These are phyloP conservation scores for Clistopyga incitator DNA, from an alignment of 2,888 invertebrate species.

Conservation along the genomic window DNA sequence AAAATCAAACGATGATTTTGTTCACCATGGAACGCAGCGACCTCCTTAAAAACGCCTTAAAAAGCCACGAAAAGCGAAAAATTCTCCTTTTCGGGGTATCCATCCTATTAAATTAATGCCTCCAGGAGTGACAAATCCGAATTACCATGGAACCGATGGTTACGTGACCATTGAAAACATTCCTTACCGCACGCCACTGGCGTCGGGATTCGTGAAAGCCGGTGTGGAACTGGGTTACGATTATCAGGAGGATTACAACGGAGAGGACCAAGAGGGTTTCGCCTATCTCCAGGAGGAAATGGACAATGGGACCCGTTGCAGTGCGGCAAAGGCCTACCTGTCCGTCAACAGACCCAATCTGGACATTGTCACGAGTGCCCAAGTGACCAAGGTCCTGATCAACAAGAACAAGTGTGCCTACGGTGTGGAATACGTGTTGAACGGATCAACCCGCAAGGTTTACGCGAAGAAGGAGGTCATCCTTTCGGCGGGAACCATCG, in stretches of 20 bases:
- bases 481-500: conserved; percentile 90
- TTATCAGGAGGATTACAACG: conserved; percentile 82
- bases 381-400: conserved; percentile 76
- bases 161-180: conserved; percentile 82
- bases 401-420: conserved; percentile 77
- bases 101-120: conserved; percentile 73
- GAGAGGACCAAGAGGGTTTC: conserved; percentile 85
- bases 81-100: too few species aligned
- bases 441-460: conserved; percentile 85
- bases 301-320: conserved; percentile 85
- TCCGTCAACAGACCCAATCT: conserved; percentile 82
- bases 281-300: conserved; percentile 85
- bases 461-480: conserved; percentile 87
- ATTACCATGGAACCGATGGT: conserved; percentile 82
- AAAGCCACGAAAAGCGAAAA: too few species aligned
- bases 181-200: conserved; percentile 80
- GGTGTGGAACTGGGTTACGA: conserved; percentile 81
- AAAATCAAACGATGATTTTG: too few species aligned
- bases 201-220: conserved; percentile 80
- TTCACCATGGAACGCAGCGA: too few species aligned
- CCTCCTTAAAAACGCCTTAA: too few species aligned
- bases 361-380: conserved; percentile 78
- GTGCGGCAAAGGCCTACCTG: conserved; percentile 86
- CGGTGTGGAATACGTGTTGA: conserved; percentile 85
- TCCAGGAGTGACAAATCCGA: conserved; percentile 85